Percentiles rank a stretch among this genome's conserved stretches.
Evolutionary conservation across 1,140 invertebrate genomes (phyloP).

Genomic region (Bombus ignitus): DNA sequence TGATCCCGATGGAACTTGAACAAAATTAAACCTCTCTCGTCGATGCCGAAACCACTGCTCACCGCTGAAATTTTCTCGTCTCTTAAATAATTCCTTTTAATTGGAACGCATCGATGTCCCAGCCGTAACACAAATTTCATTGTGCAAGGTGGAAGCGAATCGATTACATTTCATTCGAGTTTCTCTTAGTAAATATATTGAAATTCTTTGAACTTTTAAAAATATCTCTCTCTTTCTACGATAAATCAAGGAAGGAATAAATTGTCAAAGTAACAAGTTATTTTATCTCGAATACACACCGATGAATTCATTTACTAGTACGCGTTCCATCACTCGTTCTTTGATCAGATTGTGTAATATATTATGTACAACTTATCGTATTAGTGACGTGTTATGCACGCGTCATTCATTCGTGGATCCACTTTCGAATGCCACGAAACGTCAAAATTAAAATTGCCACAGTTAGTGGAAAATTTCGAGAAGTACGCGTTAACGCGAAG

Average conservation of each 20-base stretch:
- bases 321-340: too few species aligned
- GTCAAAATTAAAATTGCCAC: neutral
- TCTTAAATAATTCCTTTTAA: conserved; percentile 21
- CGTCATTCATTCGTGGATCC: too few species aligned
- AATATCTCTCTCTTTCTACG: neutral
- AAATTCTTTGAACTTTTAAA: neutral
- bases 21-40: neutral
- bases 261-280: neutral
- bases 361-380: too few species aligned
- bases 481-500: too few species aligned
- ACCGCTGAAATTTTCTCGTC: conserved; percentile 9
- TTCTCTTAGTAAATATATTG: neutral
- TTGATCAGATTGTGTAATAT: too few species aligned
- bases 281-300: neutral
- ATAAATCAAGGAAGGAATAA: neutral
- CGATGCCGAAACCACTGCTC: neutral
- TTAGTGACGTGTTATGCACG: too few species aligned
- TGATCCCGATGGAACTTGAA: neutral
- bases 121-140: neutral
- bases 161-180: neutral
- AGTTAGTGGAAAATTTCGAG: neutral
- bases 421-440: neutral
- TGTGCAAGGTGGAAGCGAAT: neutral
- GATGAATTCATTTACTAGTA: too few species aligned
- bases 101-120: neutral